Evolutionary conservation across 2,888 invertebrate genomes (phyloP).

Genomic region (Ormyrus labotus): DNA sequence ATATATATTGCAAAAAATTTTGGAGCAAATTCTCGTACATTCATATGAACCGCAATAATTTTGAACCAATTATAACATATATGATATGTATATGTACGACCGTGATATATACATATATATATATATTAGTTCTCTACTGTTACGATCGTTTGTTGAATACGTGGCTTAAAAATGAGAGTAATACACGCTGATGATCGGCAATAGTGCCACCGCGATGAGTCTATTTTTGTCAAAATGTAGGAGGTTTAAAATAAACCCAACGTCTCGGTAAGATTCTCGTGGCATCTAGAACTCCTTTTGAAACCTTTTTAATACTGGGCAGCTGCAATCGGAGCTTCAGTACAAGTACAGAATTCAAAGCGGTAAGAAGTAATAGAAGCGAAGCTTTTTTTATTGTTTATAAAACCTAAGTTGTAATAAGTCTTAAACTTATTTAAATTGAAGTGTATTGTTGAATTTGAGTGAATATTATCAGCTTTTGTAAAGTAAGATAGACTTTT

Average conservation of each 20-base stretch:
- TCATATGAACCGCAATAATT: no score
- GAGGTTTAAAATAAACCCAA: slow-evolving; percentile 68
- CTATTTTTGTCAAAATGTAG: slow-evolving; percentile 48
- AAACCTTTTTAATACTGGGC: slow-evolving; percentile 62
- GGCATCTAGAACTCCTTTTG: slow-evolving; percentile 64
- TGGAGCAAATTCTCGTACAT: slow-evolving; percentile 1
- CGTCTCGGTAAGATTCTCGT: slow-evolving; percentile 59
- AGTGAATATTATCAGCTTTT: not conserved
- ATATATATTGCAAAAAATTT: not conserved
- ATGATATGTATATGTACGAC: no score
- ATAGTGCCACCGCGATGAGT: no score
- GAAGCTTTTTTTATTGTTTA: slow-evolving; percentile 1
- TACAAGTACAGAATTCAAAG: slow-evolving; percentile 33
- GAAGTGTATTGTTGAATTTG: slow-evolving; percentile 5
- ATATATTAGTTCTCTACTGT: not conserved
- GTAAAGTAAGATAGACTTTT: no score
- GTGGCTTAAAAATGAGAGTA: slow-evolving; percentile 6
- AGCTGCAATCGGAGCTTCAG: slow-evolving; percentile 20
- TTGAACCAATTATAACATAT: no score
- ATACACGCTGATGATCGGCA: not conserved
- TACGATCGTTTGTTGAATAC: slow-evolving; percentile 21
- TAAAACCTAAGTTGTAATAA: not conserved
- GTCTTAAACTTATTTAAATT: not conserved
- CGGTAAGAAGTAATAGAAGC: slow-evolving; percentile 9
- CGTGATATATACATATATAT: not conserved